A percentile compares a stretch with the other conserved stretches of the same genome.
phyloP scores from a whole-genome alignment of 53 echinoderm and acorn worm genomes.

The Arbacia lixula region DNA sequence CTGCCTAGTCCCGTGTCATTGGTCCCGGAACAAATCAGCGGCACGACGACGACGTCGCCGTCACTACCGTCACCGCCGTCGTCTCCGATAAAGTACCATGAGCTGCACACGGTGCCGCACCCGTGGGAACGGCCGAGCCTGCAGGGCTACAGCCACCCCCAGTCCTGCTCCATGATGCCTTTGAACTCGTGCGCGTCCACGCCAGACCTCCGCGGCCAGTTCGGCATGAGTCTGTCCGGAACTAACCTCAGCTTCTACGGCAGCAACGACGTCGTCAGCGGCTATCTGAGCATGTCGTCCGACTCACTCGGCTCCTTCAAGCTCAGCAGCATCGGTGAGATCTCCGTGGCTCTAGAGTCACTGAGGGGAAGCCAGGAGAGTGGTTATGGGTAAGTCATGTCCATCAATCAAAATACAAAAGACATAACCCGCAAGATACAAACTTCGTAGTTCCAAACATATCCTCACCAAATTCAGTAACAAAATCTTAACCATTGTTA shows the following conservation, averaged over 20 bases:
- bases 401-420: no score
- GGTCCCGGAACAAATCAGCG: no score
- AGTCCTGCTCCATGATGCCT: background rate
- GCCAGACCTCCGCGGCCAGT: conserved; percentile 23
- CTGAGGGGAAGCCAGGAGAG: conserved; percentile 28
- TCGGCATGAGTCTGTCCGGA: conserved; percentile 8
- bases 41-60: no score
- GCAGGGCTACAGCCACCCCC: background rate
- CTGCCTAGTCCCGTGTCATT: no score
- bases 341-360: background rate
- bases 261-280: conserved; percentile 8
- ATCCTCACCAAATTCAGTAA: no score
- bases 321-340: conserved; percentile 11
- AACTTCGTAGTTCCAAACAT: no score
- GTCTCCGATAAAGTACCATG: conserved; percentile 25
- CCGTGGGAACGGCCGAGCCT: conserved; percentile 3
- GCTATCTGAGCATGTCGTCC: conserved; percentile 21
- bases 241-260: conserved; percentile 20
- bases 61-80: conserved; percentile 21
- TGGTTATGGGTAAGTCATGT: conserved; percentile 15
- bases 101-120: conserved; percentile 16
- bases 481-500: no score
- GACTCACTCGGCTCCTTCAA: conserved; percentile 32
- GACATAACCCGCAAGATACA: no score
- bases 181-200: conserved; percentile 26